Base-by-base conservation (phyloP, 2,888 invertebrate species). In the Cheilosia grossa region DNA sequence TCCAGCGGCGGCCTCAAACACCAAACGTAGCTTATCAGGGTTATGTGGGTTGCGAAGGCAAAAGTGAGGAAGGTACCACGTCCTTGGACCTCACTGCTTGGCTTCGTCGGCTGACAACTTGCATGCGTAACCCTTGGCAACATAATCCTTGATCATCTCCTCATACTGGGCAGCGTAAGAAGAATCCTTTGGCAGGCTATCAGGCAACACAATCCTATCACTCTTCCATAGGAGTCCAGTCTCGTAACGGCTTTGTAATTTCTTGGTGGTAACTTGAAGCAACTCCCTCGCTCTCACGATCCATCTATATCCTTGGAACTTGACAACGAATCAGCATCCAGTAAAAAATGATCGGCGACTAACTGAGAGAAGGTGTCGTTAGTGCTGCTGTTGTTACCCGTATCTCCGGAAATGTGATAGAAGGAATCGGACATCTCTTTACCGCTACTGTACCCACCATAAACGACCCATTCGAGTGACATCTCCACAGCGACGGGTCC, bases 401-500 rank as follows among this genome's bases (percentile, higher is more conserved):
- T 2, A n/a, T 30, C 54, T 27, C 4, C 33, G n/a, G 66, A 42
- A 59, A 33, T 40, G 40, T 13, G 59, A 21, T 5, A 59, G 40
- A 15, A n/a, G 13, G 21, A 21, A 15, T 27, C 10, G 7, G 27
- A 30, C 30, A 54, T 7, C 54, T 54, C 13, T 21, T 53, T 4
- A 30, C 30, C 30, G 24, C n/a, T 27, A 9, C 15, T 53, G 15
- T 27, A 19, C 53, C 27, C 19, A n/a, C 67, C 56, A 19, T 56
- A 69, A 4, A 70, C 58, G 1, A 59, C 59, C 58, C 59, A 59
- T 24, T 49, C 59, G 0, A 70, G 42, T 15, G 19, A 10, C 7
- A 49, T 70, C 42, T 30, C 4, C 10, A 53, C 51, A 0, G 47
- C 53, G 7, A 51, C 27, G 2, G 53, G 53, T 13, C 51, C 70